These are phyloP conservation scores for Rhaphigaster nebulosa DNA, from an alignment of 2,888 invertebrate genomes.

Conservation along the genomic window DNA sequence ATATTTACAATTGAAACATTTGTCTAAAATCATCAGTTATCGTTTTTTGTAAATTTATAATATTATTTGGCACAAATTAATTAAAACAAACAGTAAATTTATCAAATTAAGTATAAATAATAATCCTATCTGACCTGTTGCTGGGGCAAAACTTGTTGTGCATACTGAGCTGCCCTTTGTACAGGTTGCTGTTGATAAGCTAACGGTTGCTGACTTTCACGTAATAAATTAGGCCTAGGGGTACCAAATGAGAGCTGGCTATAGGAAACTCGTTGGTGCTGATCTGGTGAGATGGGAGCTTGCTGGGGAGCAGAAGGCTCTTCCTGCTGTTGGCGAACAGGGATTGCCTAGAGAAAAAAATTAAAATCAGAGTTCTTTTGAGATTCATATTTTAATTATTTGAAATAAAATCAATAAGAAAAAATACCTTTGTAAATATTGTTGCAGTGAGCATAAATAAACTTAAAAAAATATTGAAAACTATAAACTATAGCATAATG, in stretches of 20 bases:
- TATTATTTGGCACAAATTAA: constrained; percentile 40
- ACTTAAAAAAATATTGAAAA: not conserved
- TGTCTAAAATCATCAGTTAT: not conserved
- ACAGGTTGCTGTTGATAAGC: constrained; percentile 50
- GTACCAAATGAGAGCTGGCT: constrained; percentile 62
- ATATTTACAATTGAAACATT: constrained; percentile 39
- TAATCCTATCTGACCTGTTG: constrained; percentile 53
- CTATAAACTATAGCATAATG: not conserved
- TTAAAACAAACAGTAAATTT: not conserved
- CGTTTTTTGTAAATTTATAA: constrained; percentile 1
- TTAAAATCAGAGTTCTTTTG: not conserved
- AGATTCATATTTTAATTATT: not conserved
- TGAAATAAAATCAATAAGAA: not conserved
- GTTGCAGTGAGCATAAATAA: not conserved
- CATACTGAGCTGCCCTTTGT: constrained; percentile 36
- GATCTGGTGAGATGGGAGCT: not conserved
- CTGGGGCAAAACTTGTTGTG: not conserved
- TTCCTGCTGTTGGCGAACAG: constrained; percentile 46
- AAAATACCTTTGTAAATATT: not conserved
- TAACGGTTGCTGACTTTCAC: not conserved
- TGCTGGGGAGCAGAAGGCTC: not conserved
- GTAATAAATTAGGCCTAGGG: constrained; percentile 57
- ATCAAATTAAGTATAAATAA: not conserved
- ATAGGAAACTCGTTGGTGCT: constrained; percentile 59
- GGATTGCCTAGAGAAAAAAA: not conserved